Base-by-base conservation (phyloP, 2,888 invertebrate species). In the Drosophila dives region DNA sequence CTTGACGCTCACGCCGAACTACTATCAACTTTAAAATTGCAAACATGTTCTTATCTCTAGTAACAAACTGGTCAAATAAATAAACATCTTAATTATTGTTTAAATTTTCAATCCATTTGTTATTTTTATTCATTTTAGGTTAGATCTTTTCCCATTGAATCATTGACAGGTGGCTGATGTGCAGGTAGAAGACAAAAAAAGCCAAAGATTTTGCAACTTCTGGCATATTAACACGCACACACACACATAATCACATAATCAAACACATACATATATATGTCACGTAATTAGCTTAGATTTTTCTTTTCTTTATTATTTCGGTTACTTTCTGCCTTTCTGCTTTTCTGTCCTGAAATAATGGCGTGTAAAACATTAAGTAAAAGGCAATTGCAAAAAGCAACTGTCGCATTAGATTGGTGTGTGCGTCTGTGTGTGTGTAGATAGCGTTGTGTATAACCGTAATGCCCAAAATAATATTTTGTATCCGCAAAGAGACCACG, bases 241-340 rank as follows among this genome's bases (percentile, higher is more conserved):
- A 40, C 42, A 20, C 17, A 17, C 42, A 20, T 20, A 23, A 20
- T 23, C 23, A 23, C 1, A n/a, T n/a, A n/a, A n/a, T 12, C 45
- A 23, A 12, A 23, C 45, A 36, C 15, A 53, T 5, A 36, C 4
- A 15, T 10, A 29, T 3, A 17, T 26, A 26, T 3, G 36, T 36
- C n/a, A 86, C 86, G 88, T 87, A 88, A 85, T 85, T 85, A 85
- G 88, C 85, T 85, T 88, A 85, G 83, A 81, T 86, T 88, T 88
- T 74, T 67, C 61, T 11, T n/a, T 59, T 26, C 32, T 34, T 29
- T 20, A 15, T n/a, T 29, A 36, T 63, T 48, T 38, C 7, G n/a
- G 15, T 40, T 40, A 40, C 33, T 34, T 48, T 54, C 50, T 32
- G 63, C 42, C 20, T 36, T 20, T 12, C 70, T 45, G 49, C 33